Conservation (phyloP, 1,140 invertebrate genomes). For the Macrocentrus cingulum region DNA sequence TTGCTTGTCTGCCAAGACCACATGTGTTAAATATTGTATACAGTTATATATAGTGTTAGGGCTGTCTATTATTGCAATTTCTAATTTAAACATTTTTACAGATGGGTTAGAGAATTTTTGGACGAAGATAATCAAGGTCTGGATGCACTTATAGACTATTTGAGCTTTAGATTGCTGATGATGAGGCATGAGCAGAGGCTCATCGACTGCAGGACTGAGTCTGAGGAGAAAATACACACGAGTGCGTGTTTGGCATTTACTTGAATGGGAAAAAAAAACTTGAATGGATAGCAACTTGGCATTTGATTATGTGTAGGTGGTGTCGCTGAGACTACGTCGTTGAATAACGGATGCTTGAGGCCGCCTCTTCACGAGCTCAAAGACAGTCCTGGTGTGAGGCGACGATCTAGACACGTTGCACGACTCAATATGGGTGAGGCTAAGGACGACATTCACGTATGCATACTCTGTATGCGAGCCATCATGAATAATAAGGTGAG, state of each 20-base stretch:
- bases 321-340: constrained; percentile 43
- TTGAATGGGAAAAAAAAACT: not conserved
- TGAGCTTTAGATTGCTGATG: constrained; percentile 90
- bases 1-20: constrained; percentile 1
- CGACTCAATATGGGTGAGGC: constrained; percentile 96
- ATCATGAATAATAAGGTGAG: constrained; percentile 99
- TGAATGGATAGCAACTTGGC: not conserved
- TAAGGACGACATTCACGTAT: constrained; percentile 98
- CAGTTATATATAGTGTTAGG: not conserved
- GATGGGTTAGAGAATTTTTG: constrained; percentile 98
- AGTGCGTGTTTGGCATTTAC: constrained; percentile 38
- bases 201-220: constrained; percentile 70
- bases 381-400: constrained; percentile 71
- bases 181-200: constrained; percentile 85
- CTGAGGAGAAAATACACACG: constrained; percentile 66
- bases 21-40: constrained; percentile 7
- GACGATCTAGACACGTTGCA: constrained; percentile 81
- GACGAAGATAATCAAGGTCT: constrained; percentile 94
- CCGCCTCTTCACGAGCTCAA: constrained; percentile 65
- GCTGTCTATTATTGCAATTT: not conserved
- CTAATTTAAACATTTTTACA: constrained; percentile 53
- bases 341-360: constrained; percentile 63
- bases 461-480: constrained; percentile 97
- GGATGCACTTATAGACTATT: constrained; percentile 95
- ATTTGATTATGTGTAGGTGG: constrained; percentile 37